Base-by-base conservation (phyloP, 1,140 invertebrate genomes). In the Tetramorium parvispinum region DNA sequence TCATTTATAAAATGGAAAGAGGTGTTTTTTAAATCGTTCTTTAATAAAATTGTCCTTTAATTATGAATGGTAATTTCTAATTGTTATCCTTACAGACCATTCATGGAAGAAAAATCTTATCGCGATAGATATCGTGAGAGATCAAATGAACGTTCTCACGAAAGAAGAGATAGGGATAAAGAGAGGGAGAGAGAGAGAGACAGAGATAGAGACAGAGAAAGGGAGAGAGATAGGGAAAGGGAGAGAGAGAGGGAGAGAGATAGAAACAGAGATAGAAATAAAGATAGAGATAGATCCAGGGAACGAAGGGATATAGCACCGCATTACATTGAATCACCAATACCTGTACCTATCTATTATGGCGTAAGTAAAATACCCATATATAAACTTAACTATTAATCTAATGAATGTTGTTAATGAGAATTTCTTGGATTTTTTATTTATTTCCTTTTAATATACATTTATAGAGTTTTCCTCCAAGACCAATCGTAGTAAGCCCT, bases 291-390 rank as follows among this genome's bases (percentile, higher is more conserved):
- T 65, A 79, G 79, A 57, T 87, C 81, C 8, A 91, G 88, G 43
- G 85, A 91, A 40, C 57, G 53, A 77, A 86, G 85, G 11, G 24
- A 89, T n/a, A 13, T 65, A 43, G 24, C 87, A 16, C 43, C 71
- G 2, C 87, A 81, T 63, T 91, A 88, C 27, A 75, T 90, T 0
- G 81, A 92, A 32, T 85, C 85, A 10, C 87, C 85, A 24, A 81
- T 92, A 40, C 88, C 88, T 18, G 86, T 92, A 75, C 90, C 91
- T 10, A 46, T 92, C 40, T 92, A 89, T 78, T 92, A 91, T 49
- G 77, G 89, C 6, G 91, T 92, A 51, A 77, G 86, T 85, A 73
- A 40, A 59, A 55, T 51, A 21, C 27, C 27, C 27, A 2, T 53
- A 66, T 55, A 46, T 3, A 43, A 32, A 18, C 61, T 16, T 27